A percentile compares a stretch with the other conserved stretches of the same genome.
These are phyloP conservation scores for Atopsyche davidsoni DNA, from an alignment of 1,140 invertebrate genomes.

Conservation along the genomic window DNA sequence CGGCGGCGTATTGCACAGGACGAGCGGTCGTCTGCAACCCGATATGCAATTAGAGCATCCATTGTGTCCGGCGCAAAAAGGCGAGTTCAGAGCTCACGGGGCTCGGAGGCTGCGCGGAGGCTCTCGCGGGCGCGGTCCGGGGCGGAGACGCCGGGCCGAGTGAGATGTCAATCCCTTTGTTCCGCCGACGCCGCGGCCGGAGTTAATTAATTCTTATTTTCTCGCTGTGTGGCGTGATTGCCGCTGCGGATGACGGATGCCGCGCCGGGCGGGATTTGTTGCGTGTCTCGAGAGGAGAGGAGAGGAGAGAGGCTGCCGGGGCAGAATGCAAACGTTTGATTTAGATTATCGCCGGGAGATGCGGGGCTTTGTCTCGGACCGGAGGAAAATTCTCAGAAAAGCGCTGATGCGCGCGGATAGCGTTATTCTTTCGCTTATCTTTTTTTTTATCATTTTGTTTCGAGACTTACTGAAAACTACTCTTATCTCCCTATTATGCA, in stretches of 20 bases:
- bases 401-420: constrained; percentile 2
- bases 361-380: background rate
- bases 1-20: too few species aligned
- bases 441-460: too few species aligned
- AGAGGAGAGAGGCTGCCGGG: background rate
- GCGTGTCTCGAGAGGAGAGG: constrained; percentile 4
- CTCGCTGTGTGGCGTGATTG: constrained; percentile 1
- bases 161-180: background rate
- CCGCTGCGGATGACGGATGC: constrained; percentile 1
- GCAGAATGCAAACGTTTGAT: background rate
- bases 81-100: background rate
- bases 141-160: background rate
- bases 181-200: background rate
- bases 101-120: background rate
- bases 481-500: too few species aligned
- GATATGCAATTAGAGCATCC: background rate
- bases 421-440: constrained; percentile 3
- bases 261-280: constrained; percentile 3
- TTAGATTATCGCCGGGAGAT: background rate
- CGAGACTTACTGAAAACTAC: too few species aligned
- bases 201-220: background rate
- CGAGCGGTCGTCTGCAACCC: too few species aligned
- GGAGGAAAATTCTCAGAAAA: constrained; percentile 6
- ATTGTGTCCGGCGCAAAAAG: background rate
- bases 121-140: background rate